Evolutionary conservation across 2,113 vertebrate genomes (phyloP).

Genomic region (Numenius arquata): DNA sequence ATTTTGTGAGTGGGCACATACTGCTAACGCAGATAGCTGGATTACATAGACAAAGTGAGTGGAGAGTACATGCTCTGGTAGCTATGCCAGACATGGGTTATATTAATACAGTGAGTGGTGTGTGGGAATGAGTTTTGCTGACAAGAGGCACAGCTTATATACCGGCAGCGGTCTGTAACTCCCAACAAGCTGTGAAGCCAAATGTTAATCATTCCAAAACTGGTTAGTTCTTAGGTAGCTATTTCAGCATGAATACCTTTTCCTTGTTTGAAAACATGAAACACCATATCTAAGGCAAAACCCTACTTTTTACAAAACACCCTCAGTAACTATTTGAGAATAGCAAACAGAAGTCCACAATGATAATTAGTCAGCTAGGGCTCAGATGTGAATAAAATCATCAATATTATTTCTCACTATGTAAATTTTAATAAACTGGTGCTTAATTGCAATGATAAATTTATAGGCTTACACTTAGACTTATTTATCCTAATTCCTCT

Average conservation of each 20-base stretch:
- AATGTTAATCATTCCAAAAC: not conserved
- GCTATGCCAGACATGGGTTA: not conserved
- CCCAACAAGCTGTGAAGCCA: not conserved
- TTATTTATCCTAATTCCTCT: not conserved
- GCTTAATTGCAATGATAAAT: not conserved
- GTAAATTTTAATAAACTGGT: not conserved
- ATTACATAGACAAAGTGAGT: not conserved
- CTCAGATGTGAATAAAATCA: not conserved
- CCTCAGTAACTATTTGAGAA: not conserved
- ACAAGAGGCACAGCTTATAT: not conserved
- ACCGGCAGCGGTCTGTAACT: not conserved
- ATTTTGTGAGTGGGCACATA: not conserved
- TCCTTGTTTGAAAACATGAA: not conserved
- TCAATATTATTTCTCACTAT: not conserved
- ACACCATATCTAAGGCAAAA: not conserved
- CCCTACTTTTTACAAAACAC: not conserved
- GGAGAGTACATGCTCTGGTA: not conserved
- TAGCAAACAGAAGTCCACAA: not conserved
- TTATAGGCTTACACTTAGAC: not conserved
- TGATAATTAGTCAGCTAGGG: not conserved
- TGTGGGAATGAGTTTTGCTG: not conserved
- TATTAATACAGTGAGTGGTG: not conserved
- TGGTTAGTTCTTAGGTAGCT: not conserved
- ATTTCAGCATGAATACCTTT: not conserved
- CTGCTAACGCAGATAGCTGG: not conserved